phyloP scores from a whole-genome alignment of 2,113 vertebrate genomes.

The Ictalurus punctatus region DNA sequence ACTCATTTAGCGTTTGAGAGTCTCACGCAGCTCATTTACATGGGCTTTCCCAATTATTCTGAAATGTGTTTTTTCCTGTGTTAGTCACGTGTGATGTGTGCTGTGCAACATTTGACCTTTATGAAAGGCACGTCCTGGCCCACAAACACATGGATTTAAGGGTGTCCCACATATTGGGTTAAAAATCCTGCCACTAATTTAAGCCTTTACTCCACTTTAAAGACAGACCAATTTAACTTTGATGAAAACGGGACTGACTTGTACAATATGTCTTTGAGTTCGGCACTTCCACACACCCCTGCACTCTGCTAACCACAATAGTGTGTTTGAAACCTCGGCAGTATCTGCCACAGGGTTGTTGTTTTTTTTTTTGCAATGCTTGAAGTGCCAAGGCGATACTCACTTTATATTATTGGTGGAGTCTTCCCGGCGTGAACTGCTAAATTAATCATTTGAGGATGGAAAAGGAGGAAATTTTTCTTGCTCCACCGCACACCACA shows the following conservation, averaged over 20 bases:
- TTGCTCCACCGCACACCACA: slow-evolving; percentile 45
- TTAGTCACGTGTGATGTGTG: slow-evolving; percentile 46
- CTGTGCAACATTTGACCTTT: slow-evolving; percentile 71
- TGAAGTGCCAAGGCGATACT: slow-evolving; percentile 36
- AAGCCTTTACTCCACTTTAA: slow-evolving; percentile 75
- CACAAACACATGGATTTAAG: slow-evolving; percentile 69
- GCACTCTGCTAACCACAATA: slow-evolving; percentile 17
- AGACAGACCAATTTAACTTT: slow-evolving; percentile 73
- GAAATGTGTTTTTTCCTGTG: slow-evolving; percentile 35
- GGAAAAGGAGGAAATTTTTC: slow-evolving; percentile 41
- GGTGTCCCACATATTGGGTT: slow-evolving; percentile 69
- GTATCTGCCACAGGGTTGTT: slow-evolving; percentile 21
- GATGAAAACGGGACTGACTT: slow-evolving; percentile 58
- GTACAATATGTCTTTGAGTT: slow-evolving; percentile 49
- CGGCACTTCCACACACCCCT: slow-evolving; percentile 46
- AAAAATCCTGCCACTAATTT: slow-evolving; percentile 75
- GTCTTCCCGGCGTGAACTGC: slow-evolving; percentile 49
- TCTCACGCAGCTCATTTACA: slow-evolving; percentile 31
- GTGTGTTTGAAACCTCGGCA: slow-evolving; percentile 36
- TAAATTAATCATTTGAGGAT: slow-evolving; percentile 54
- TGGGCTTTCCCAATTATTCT: slow-evolving; percentile 24
- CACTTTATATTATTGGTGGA: slow-evolving; percentile 33
- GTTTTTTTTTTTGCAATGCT: neutral
- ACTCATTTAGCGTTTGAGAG: neutral
- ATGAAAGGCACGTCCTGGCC: slow-evolving; percentile 67